phyloP scores from a whole-genome alignment of 2,888 invertebrate genomes.

The Polydrusus pterygomalis region DNA sequence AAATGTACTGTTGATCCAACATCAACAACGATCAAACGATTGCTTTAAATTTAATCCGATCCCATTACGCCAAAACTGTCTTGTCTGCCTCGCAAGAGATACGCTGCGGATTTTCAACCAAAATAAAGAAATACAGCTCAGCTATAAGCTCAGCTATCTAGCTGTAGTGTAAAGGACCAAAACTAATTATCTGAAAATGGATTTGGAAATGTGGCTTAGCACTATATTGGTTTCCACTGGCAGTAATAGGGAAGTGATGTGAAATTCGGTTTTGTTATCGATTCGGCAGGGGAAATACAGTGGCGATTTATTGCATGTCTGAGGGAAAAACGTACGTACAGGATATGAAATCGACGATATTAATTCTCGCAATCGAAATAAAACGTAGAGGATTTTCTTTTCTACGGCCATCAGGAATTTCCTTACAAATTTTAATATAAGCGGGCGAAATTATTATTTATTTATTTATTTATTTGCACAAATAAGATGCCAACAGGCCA shows the following conservation, averaged over 20 bases:
- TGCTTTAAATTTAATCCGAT: constrained; percentile 25
- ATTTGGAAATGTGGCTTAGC: constrained; percentile 45
- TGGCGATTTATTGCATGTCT: constrained; percentile 18
- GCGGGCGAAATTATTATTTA: too few relatives aligned
- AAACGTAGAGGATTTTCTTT: not conserved
- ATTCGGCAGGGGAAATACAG: constrained; percentile 16
- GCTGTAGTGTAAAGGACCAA: constrained; percentile 27
- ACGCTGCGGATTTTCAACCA: constrained; percentile 8
- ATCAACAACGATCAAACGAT: not conserved
- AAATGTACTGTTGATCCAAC: not conserved
- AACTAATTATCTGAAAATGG: constrained; percentile 48
- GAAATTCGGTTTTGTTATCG: constrained; percentile 35
- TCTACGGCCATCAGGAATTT: too few relatives aligned
- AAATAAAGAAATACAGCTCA: constrained; percentile 24
- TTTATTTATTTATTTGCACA: too few relatives aligned
- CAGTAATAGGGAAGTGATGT: constrained; percentile 45
- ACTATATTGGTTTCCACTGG: constrained; percentile 41
- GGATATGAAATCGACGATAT: not conserved
- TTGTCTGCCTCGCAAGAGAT: constrained; percentile 6
- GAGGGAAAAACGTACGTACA: not conserved
- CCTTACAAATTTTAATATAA: too few relatives aligned
- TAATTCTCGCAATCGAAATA: not conserved
- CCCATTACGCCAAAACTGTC: not conserved
- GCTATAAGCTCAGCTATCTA: constrained; percentile 5
- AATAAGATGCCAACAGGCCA: too few relatives aligned